Evolutionary conservation across 2,797 vertebrate species (phyloP).

Genomic region (Chiroxiphia lanceolata): DNA sequence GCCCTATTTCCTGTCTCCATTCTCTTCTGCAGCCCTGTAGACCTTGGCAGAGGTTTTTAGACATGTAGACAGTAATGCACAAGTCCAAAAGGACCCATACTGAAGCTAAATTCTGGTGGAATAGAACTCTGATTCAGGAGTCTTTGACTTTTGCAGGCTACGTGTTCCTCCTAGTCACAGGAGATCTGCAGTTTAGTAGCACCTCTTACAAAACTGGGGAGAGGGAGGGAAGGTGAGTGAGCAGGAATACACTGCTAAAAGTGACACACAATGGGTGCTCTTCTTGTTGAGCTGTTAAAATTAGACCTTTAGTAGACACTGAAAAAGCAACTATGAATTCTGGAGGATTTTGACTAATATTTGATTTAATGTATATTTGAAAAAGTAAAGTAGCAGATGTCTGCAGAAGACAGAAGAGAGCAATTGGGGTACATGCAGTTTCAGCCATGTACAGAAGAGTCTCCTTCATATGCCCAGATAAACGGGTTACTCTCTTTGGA

Average conservation of each 20-base stretch:
- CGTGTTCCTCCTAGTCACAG: rapidly evolving
- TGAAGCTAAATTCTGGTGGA: neutral
- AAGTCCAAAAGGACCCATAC: neutral
- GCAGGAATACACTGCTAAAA: neutral
- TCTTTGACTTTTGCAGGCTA: neutral
- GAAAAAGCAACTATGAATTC: neutral
- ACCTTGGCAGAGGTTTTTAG: neutral
- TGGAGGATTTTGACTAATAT: neutral
- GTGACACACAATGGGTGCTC: neutral
- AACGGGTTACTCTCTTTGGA: neutral
- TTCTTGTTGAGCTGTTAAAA: neutral
- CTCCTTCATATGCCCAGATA: neutral
- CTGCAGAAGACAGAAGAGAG: neutral
- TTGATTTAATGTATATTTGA: neutral
- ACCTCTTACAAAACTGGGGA: neutral
- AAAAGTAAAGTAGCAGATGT: neutral
- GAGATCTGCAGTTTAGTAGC: neutral
- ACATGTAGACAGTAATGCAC: neutral
- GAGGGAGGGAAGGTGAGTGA: neutral
- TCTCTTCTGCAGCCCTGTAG: neutral
- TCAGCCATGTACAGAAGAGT: neutral
- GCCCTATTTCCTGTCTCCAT: neutral
- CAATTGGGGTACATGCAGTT: neutral
- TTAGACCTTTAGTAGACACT: neutral
- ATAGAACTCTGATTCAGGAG: neutral